Evolutionary conservation across 2,797 vertebrate genomes (phyloP), one percentile per base, ranked within the genome.

Genomic region (Miichthys miiuy): DNA sequence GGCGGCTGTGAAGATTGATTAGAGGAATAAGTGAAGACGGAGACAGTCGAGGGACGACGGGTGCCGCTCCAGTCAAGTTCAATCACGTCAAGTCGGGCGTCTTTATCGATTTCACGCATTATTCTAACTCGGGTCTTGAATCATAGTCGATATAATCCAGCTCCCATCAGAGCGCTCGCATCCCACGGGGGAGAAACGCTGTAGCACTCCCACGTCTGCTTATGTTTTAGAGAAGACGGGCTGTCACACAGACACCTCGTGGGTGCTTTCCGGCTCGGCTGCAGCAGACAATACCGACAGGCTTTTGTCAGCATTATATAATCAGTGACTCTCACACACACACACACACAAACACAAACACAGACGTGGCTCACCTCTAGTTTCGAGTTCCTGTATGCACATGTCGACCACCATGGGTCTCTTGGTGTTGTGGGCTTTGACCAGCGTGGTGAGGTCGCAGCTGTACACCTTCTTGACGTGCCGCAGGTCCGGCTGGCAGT

Each of bases 401-500:
- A 99, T 99, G 92, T 99, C 98, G 21, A 99, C 98, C 80, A 99
- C 98, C 98, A 99, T 99, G 20, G 98, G 98, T 79, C 98, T 94
- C 91, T 98, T 99, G 8, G 96, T 94, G 92, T 97, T 98, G 92
- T 97, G 98, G 50, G 97, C 98, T 94, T 98, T 99, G 77, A 99
- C 98, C 62, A 99, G 96, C 0, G 98, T 99, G 14, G 98, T 99
- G 46, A 99, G 97, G 94, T 99, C 98, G 82, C 98, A 99, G 94
- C 98, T 99, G 94, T 99, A 99, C 70, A 99, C 98, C 92, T 99
- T 99, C 91, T 99, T 99, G 78, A 99, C 98, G 5, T 99, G 98
- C 83, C 98, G 98, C 92, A 99, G 95, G 95, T 99, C 98, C 8
- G 98, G 98, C 91, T 99, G 98, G 92, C 98, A 99, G 95, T 99